Evolutionary conservation across 2,888 invertebrate genomes (phyloP), one percentile per base, ranked within the genome.

Genomic region (Drosophila testacea): DNA sequence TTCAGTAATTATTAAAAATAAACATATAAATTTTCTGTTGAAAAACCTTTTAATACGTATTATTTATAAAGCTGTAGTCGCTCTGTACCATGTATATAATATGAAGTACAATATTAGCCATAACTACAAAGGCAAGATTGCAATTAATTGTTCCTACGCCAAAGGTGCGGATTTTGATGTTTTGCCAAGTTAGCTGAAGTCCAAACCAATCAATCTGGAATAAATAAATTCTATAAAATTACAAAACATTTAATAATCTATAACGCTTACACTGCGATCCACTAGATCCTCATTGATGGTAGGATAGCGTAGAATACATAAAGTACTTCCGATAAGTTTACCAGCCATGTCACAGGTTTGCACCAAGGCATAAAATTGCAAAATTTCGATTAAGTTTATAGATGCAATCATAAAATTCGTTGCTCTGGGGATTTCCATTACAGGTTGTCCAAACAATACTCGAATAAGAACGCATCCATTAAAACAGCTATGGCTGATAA

Each of bases 41-140:
- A 16, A 16, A 16, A 16, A 16, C 16, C 16, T 16, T 16, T 16
- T 16, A 6, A 6, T 32, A 32, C 6, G 32, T 6, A 32, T 30
- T n/a, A 36, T 13, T 32, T 10, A 36, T 30, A 30, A 52, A 27
- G 30, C 27, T 6, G 34, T 72, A 78, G 27, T 72, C 79, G 6
- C 27, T 60, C 39, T 76, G 82, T 2, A 73, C 41, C 55, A 73
- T 52, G 6, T 76, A 79, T 1, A 79, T 52, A n/a, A 65, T 42
- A n/a, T 82, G 55, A 0, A 79, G 22, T 0, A 73, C 4, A 16
- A 72, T 44, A 6, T 50, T 27, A 2, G 57, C 27, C 6, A 44
- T 0, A 10, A 59, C 28, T 7, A 13, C 3, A 60, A 81, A 78
- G 0, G 30, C 11, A 6, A 61, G 0, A 0, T 48, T 47, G 0